A percentile compares a stretch with the other conserved stretches of the same genome.
Conservation (phyloP, 2,888 invertebrate species). For the Amiota communis region DNA sequence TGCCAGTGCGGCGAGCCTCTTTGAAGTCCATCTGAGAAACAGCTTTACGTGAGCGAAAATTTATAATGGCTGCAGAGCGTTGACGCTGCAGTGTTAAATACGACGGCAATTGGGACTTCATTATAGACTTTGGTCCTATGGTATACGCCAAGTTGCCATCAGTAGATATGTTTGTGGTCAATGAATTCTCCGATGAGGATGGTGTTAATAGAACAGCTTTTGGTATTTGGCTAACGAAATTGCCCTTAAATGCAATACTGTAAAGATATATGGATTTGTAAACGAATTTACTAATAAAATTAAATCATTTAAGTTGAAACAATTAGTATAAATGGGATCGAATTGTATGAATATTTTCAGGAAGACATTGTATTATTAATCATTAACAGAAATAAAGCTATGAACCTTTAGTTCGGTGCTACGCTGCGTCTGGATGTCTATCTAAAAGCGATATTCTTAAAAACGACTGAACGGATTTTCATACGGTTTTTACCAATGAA, state of each 20-base stretch:
- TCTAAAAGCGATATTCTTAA: too few species aligned
- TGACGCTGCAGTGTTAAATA: conserved; percentile 55
- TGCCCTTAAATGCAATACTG: neutral
- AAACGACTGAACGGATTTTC: too few species aligned
- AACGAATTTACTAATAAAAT: neutral
- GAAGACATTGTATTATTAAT: too few species aligned
- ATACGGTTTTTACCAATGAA: too few species aligned
- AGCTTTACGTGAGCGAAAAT: conserved; percentile 62
- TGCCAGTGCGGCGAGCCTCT: conserved; percentile 55
- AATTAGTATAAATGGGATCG: too few species aligned
- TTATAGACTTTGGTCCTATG: neutral
- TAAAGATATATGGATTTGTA: neutral
- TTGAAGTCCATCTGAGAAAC: conserved; percentile 69
- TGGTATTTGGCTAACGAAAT: conserved; percentile 40
- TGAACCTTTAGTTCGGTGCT: too few species aligned
- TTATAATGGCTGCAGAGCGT: conserved; percentile 54
- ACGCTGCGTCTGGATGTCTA: too few species aligned
- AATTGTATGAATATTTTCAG: too few species aligned
- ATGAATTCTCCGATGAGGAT: conserved; percentile 56
- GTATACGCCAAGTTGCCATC: neutral
- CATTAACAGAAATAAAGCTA: too few species aligned
- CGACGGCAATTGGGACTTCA: conserved; percentile 31
- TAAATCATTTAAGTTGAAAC: too few species aligned
- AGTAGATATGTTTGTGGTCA: conserved; percentile 42
- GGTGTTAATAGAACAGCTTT: conserved; percentile 50